Conservation (phyloP, 2,797 vertebrate species). For the Poecilia picta region DNA sequence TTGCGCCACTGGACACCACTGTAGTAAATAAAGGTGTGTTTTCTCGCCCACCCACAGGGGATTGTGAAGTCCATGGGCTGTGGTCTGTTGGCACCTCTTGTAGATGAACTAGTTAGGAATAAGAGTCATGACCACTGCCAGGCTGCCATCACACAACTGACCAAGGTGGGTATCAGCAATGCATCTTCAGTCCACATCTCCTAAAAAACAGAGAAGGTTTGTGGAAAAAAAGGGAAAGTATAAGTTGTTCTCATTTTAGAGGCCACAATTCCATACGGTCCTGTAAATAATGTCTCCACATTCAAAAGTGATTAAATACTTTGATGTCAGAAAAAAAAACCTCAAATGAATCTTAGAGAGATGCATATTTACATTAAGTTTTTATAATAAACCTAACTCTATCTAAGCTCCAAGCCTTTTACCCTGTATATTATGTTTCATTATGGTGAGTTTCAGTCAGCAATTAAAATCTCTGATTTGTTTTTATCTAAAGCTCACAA, state of each 20-base stretch:
- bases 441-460: neutral
- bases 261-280: neutral
- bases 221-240: neutral
- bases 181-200: neutral
- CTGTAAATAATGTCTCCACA: neutral
- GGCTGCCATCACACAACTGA: constrained; percentile 66
- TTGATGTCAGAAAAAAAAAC: neutral
- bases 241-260: neutral
- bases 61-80: constrained; percentile 75
- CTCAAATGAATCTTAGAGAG: neutral
- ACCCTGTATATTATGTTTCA: neutral
- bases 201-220: neutral
- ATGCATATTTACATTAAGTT: neutral
- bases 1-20: neutral
- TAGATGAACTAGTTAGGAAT: constrained; percentile 57
- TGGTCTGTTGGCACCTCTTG: constrained; percentile 64
- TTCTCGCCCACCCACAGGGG: constrained; percentile 47
- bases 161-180: constrained; percentile 51
- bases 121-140: constrained; percentile 54
- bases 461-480: neutral
- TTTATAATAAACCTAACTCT: neutral
- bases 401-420: neutral
- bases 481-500: neutral
- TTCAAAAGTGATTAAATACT: neutral
- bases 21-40: neutral